phyloP scores from a whole-genome alignment of 2,888 invertebrate genomes.

The Lochmaea crataegi region DNA sequence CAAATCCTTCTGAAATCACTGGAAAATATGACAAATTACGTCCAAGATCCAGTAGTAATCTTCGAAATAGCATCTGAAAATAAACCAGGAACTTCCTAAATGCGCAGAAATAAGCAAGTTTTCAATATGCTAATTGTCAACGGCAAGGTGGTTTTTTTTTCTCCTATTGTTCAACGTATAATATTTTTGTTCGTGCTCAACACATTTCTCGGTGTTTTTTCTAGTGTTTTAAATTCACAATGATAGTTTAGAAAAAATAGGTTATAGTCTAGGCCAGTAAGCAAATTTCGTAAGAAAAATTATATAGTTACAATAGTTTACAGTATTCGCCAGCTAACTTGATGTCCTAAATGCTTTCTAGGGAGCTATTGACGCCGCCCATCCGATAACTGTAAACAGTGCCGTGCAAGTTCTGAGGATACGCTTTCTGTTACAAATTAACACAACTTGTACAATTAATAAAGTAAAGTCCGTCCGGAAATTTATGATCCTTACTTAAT shows the following conservation, averaged over 20 bases:
- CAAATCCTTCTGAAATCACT: neutral
- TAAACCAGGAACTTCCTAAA: neutral
- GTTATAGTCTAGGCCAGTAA: neutral
- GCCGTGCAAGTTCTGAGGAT: too few relatives aligned
- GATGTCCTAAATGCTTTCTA: too few relatives aligned
- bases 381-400: too few relatives aligned
- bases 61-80: neutral
- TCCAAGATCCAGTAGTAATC: neutral
- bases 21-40: neutral
- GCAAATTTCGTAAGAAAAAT: neutral
- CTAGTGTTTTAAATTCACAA: neutral
- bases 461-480: too few relatives aligned
- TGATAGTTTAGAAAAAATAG: neutral
- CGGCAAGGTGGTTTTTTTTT: conserved; percentile 3
- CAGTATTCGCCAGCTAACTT: too few relatives aligned
- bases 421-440: too few relatives aligned
- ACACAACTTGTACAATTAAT: too few relatives aligned
- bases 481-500: too few relatives aligned
- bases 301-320: too few relatives aligned
- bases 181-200: conserved; percentile 6
- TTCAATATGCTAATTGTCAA: conserved; percentile 6
- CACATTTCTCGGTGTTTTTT: neutral
- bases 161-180: neutral
- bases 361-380: too few relatives aligned
- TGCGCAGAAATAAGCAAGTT: neutral